Base-by-base conservation (phyloP, 2,888 invertebrate genomes). In the Hemithea aestivaria region DNA sequence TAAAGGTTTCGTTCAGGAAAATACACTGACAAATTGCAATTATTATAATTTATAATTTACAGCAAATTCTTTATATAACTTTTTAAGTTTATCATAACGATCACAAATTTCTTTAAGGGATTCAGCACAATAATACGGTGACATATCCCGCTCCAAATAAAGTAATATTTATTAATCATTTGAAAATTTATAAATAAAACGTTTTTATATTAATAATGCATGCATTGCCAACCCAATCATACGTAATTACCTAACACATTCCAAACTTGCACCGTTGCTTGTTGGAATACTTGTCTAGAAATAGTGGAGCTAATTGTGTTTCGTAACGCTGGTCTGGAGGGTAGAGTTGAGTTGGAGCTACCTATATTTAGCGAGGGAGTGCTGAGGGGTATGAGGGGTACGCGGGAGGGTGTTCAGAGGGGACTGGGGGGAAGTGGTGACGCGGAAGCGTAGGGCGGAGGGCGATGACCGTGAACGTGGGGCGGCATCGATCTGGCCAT, bases 401-500 rank as follows among this genome's bases (percentile, higher is more conserved):
- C 41, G 44, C 32, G 45, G 38, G 48, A 51, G 51, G 56, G 48
- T 2, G 2, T 5, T 2, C 16, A 4, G 49, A 40, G 22, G 48
- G 39, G 48, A 45, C 43, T 48, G 40, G 51, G 61, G 52, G 64
- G 60, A 52, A 63, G 57, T 67, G 67, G 65, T 69, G 79, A 83
- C 82, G 80, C 83, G 85, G 84, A 84, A 84, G 73, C 80, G 74
- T 78, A 83, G 83, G 84, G 85, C 84, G 83, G 78, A 85, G 87
- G 87, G 82, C 87, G 87, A 69, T 85, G 87, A 87, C 87, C 87
- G 87, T 85, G 87, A 85, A 85, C 83, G 75, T 81, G 80, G 82
- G 82, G 81, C 81, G 81, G 78, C 69, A 84, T 83, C 80, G 84
- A 83, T 84, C 78, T 70, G 53, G 68, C 84, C 84, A 85, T 87